Percentiles rank a stretch among this genome's conserved stretches.
Evolutionary conservation across 2,888 invertebrate genomes (phyloP).

Genomic region (Xestia c-nigrum): DNA sequence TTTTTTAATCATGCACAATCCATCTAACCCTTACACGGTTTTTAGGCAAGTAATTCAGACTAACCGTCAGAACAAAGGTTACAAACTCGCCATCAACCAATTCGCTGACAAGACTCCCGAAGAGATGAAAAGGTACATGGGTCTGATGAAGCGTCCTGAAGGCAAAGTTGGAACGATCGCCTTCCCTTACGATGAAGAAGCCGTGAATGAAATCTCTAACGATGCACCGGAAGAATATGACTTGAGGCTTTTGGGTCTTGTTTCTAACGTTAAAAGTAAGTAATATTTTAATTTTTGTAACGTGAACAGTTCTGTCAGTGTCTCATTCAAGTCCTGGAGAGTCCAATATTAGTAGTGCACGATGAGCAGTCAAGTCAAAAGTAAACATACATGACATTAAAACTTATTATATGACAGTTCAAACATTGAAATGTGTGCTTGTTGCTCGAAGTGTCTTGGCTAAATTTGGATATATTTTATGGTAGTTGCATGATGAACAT

Average conservation of each 20-base stretch:
- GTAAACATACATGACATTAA: not conserved
- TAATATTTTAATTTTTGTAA: not conserved
- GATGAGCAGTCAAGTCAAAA: no score
- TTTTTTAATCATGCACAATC: not conserved
- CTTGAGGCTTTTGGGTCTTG: conserved; percentile 75
- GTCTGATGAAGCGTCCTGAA: conserved; percentile 70
- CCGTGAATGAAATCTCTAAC: conserved; percentile 64
- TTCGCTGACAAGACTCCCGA: conserved; percentile 80
- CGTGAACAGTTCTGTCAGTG: no score
- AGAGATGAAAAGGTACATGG: conserved; percentile 76
- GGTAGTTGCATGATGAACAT: not conserved
- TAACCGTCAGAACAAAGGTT: conserved; percentile 77
- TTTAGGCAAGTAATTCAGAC: conserved; percentile 72
- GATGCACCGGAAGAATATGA: conserved; percentile 78
- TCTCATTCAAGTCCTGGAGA: no score
- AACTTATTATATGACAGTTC: not conserved
- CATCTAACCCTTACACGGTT: not conserved
- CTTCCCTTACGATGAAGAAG: conserved; percentile 77
- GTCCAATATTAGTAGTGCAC: no score
- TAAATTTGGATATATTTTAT: not conserved
- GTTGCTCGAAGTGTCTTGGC: not conserved
- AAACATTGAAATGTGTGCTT: not conserved
- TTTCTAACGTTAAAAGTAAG: conserved; percentile 79
- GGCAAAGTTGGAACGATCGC: conserved; percentile 75
- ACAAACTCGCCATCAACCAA: conserved; percentile 79